Evolutionary conservation across 1,140 invertebrate genomes (phyloP).

Genomic region (Bombus waltoni): DNA sequence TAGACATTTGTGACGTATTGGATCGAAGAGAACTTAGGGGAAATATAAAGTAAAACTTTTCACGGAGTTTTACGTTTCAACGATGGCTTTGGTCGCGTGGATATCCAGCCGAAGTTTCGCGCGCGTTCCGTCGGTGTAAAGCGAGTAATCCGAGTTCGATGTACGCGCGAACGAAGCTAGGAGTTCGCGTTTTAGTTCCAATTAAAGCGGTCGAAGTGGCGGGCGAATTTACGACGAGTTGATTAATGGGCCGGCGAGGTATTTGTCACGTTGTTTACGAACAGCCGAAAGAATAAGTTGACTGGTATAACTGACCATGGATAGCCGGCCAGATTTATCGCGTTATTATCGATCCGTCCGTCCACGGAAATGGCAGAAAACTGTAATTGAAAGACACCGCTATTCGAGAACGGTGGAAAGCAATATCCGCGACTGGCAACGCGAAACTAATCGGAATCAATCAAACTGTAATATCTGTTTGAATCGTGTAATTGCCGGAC

Average conservation of each 20-base stretch:
- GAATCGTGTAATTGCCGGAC: background rate
- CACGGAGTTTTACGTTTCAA: background rate
- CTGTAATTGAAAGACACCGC: slow-evolving; percentile 62
- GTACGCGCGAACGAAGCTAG: slow-evolving; percentile 18
- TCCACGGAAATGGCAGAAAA: slow-evolving; percentile 42
- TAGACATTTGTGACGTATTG: too few species aligned
- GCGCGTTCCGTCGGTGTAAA: background rate
- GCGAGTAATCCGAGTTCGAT: slow-evolving; percentile 32
- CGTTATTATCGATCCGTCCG: slow-evolving; percentile 51
- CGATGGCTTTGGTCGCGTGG: background rate
- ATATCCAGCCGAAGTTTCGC: background rate
- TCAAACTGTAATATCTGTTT: background rate
- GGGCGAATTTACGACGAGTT: slow-evolving; percentile 49
- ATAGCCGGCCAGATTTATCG: slow-evolving; percentile 63
- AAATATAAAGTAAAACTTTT: background rate
- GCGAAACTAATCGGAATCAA: slow-evolving; percentile 26
- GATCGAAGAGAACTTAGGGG: background rate
- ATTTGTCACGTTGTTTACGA: slow-evolving; percentile 66
- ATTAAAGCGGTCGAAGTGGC: slow-evolving; percentile 39
- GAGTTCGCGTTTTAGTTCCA: slow-evolving; percentile 38
- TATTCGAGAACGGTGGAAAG: slow-evolving; percentile 6
- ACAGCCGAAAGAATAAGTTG: slow-evolving; percentile 62
- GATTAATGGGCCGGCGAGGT: slow-evolving; percentile 53
- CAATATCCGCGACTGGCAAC: background rate
- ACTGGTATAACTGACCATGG: slow-evolving; percentile 61